Conservation (phyloP, 2,888 invertebrate genomes). For the Polyploca ridens region DNA sequence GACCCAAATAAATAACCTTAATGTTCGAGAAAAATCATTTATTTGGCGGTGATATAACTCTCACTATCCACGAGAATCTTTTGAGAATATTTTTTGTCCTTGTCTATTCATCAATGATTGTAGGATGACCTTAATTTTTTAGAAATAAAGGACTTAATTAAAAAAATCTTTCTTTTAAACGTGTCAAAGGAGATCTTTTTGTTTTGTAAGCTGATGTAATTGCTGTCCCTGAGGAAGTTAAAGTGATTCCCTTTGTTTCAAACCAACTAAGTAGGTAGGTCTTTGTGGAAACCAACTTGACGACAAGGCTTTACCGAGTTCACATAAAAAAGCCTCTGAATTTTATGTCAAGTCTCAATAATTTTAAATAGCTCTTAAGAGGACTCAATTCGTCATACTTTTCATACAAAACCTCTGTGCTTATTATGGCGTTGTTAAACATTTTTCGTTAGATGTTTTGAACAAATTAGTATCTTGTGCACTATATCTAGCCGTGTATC, state of each 20-base stretch:
- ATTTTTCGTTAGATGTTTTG: too few species aligned
- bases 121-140: not conserved
- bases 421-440: too few species aligned
- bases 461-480: too few species aligned
- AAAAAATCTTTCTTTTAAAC: not conserved
- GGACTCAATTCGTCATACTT: too few species aligned
- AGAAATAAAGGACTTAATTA: not conserved
- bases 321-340: too few species aligned
- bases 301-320: not conserved
- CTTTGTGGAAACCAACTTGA: not conserved
- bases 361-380: too few species aligned
- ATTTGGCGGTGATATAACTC: not conserved
- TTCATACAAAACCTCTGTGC: too few species aligned
- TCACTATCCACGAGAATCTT: not conserved
- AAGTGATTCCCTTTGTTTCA: not conserved
- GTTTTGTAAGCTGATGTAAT: not conserved
- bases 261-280: not conserved
- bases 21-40: not conserved
- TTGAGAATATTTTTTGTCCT: not conserved
- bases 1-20: not conserved
- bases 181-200: not conserved
- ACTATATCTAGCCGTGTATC: too few species aligned
- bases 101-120: not conserved
- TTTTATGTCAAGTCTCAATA: not conserved
- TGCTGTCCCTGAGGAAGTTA: too few species aligned